Conservation (phyloP, 2,797 vertebrate genomes). For the Pseudomugil gertrudae region DNA sequence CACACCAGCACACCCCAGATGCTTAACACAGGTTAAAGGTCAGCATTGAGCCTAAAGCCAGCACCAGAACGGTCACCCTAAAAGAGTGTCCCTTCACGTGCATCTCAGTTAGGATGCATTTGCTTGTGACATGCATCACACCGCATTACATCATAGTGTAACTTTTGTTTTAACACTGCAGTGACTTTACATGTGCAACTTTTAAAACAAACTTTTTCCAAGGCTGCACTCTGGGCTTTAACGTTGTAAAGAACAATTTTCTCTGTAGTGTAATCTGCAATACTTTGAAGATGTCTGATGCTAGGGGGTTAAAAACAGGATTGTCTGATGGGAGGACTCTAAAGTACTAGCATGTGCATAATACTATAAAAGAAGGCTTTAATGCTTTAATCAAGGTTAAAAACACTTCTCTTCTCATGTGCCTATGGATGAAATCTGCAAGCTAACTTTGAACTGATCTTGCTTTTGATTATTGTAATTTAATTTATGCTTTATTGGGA, state of each 20-base stretch:
- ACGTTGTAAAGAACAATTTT: background rate
- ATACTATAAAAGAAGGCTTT: slow-evolving; percentile 16
- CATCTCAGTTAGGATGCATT: slow-evolving; percentile 11
- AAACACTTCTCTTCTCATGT: too few relatives aligned
- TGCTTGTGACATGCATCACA: background rate
- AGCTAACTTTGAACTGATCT: too few relatives aligned
- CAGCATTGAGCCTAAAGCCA: slow-evolving; percentile 47
- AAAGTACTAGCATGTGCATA: slow-evolving; percentile 4
- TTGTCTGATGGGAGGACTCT: background rate
- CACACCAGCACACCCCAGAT: slow-evolving; percentile 46
- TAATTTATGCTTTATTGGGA: too few relatives aligned
- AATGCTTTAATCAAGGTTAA: too few relatives aligned
- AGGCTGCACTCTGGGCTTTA: background rate
- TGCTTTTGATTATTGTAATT: too few relatives aligned
- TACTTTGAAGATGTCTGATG: background rate
- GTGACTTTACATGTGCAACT: background rate
- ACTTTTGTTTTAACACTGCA: background rate
- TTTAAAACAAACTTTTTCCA: slow-evolving; percentile 5
- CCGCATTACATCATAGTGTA: background rate
- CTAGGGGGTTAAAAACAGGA: background rate
- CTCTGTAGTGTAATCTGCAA: background rate
- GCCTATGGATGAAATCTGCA: too few relatives aligned
- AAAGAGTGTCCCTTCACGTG: slow-evolving; percentile 35
- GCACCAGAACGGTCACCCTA: slow-evolving; percentile 31
- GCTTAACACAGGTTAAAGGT: slow-evolving; percentile 53